Base-by-base conservation (phyloP, 2,797 vertebrate genomes). In the Anniella stebbinsi region DNA sequence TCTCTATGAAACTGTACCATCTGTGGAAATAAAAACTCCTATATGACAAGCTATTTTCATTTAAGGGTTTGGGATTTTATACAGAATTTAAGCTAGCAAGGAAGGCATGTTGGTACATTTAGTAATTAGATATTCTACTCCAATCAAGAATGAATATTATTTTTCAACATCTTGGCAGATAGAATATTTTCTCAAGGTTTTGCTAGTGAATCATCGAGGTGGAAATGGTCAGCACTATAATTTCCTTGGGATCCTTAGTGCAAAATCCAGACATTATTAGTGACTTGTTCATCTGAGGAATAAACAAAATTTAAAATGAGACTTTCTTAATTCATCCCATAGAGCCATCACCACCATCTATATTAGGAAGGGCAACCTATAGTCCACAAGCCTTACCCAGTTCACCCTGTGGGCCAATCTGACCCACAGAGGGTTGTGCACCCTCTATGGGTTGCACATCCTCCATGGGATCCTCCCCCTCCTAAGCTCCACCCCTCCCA, bases 41-140 rank as follows among this genome's bases (percentile, higher is more conserved):
- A 66, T 82, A 23, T 41, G 60, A 4, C 86, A 87, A 89, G 90
- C 88, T 89, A 38, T 92, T 96, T 95, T 95, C 90, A 91, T 86
- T 85, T 84, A 75, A 82, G 4, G 30, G 70, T 25, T 51, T 38
- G 11, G 91, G 76, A 81, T 90, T 94, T 91, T 93, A 84, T 45
- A 90, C 93, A 76, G 0, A 81, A 87, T 76, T 92, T 94, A 92
- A 89, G 72, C 91, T 94, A 90, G 85, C 92, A 87, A 88, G 87
- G 83, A 84, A 92, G 81, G 84, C 92, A 91, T 88, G 90, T 95
- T 93, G 91, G 87, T 90, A 83, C 88, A 92, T 93, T 94, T 95
- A 94, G 95, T 93, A 95, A 96, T 92, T 78, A 93, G 93, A 95
- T 95, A 95, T 83, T 93, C 94, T 92, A 92, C 73, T 93, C 86